Base-by-base conservation (phyloP, 2,888 invertebrate genomes). In the Meloe dianella region DNA sequence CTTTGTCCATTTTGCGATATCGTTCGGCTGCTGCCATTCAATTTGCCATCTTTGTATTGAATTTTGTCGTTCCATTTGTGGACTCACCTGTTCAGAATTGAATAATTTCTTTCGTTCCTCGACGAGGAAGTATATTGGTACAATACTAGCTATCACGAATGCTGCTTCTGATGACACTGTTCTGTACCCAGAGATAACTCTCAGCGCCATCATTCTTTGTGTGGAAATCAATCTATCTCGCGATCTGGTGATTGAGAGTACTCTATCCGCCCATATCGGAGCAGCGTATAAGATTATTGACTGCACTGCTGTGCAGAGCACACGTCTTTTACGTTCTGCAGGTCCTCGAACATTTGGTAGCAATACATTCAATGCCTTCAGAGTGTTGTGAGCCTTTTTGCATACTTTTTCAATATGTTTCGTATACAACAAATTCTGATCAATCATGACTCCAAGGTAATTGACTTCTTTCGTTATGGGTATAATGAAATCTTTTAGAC, bases 131-230 rank as follows among this genome's bases (percentile, higher is more conserved):
- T 62, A 47, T 57, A 66, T 60, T 1, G 68, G 60, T n/a, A 54
- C n/a, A 1, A 29, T 14, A 8, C 56, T 60, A 1, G 68, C 57
- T 1, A 68, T 20, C 17, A 60, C 61, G 32, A 41, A 30, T 10
- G 59, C 56, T 2, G 63, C 68, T 2, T 54, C 58, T n/a, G 20
- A 57, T 22, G 68, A 65, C 0, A 63, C 63, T 3, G 68, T 68
- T 22, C 32, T 51, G 47, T 68, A 66, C 2, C 60, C 68, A 10
- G 57, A 51, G 6, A n/a, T 54, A 1, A 68, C 56, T 60, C 62
- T 62, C 9, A 65, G 20, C 4, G 60, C 54, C 30, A 60, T 20
- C 41, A 24, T 59, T 27, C 65, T 64, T 56, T 68, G 68, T 7
- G 22, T 20, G 5, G 27, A 12, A 3, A 41, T 27, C 4, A 63